These are phyloP conservation scores for Tor tambroides DNA, from an alignment of 2,113 vertebrate species.

Conservation along the genomic window DNA sequence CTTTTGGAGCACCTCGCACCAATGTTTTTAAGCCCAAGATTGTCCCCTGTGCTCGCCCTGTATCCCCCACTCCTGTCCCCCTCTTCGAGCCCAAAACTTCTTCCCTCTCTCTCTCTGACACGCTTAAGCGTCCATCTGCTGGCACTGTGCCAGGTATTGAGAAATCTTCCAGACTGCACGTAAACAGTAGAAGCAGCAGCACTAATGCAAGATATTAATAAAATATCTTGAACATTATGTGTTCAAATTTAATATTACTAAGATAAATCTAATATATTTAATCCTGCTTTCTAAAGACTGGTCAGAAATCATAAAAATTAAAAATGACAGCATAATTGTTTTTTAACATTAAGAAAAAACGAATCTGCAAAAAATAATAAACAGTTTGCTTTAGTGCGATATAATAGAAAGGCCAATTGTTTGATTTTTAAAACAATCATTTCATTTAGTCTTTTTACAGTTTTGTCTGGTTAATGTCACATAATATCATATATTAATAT, in stretches of 20 bases:
- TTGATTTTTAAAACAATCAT: not conserved
- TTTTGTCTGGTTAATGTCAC: too few relatives aligned
- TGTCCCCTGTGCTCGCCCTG: slow-evolving; percentile 63
- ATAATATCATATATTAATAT: not conserved
- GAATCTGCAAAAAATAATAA: not conserved
- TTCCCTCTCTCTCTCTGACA: slow-evolving; percentile 48
- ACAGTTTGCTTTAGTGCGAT: not conserved
- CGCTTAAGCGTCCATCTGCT: slow-evolving; percentile 20
- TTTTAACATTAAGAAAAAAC: too few relatives aligned
- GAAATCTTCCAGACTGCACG: not conserved
- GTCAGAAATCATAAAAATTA: not conserved
- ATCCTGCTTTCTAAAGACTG: not conserved
- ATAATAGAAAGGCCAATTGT: not conserved
- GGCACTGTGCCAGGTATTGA: slow-evolving; percentile 66
- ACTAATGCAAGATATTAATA: not conserved
- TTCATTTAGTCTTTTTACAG: not conserved
- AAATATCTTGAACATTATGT: too few relatives aligned
- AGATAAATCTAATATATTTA: not conserved
- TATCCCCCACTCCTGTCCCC: slow-evolving; percentile 66
- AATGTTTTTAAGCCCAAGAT: slow-evolving; percentile 70
- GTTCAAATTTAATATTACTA: not conserved
- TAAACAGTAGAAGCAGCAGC: not conserved
- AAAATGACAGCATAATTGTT: too few relatives aligned
- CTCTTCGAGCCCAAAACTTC: slow-evolving; percentile 41
- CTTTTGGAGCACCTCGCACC: slow-evolving; percentile 53